Evolutionary conservation across 2,113 vertebrate species (phyloP).

Genomic region (Aegithalos caudatus): DNA sequence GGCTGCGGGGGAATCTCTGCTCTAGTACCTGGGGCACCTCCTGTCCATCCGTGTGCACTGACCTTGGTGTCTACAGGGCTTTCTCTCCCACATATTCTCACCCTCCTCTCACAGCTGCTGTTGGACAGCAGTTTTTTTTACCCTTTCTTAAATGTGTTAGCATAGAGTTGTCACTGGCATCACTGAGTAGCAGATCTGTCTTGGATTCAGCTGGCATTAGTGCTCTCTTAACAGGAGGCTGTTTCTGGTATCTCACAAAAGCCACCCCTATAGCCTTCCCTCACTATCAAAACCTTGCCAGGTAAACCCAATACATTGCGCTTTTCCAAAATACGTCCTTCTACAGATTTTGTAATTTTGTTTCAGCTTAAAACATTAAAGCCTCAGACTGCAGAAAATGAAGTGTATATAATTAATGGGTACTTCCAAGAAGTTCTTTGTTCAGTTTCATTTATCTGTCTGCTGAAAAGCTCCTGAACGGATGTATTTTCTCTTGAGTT

Average conservation of each 20-base stretch:
- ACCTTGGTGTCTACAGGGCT: neutral
- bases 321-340: neutral
- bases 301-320: accelerated
- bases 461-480: neutral
- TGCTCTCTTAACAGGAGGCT: accelerated
- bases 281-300: neutral
- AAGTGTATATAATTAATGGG: neutral
- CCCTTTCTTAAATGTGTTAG: neutral
- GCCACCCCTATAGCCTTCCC: neutral
- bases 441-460: neutral
- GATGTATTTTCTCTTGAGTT: neutral
- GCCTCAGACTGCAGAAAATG: neutral
- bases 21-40: neutral
- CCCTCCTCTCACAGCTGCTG: neutral
- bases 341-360: neutral
- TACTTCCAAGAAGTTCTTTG: neutral
- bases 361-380: neutral
- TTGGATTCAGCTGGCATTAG: neutral
- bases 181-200: accelerated
- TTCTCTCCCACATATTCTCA: neutral
- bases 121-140: neutral
- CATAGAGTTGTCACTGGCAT: neutral
- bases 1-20: neutral
- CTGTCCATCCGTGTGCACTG: neutral
- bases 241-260: neutral